Base-by-base conservation (phyloP, 2,797 vertebrate genomes). In the Squalus acanthias region DNA sequence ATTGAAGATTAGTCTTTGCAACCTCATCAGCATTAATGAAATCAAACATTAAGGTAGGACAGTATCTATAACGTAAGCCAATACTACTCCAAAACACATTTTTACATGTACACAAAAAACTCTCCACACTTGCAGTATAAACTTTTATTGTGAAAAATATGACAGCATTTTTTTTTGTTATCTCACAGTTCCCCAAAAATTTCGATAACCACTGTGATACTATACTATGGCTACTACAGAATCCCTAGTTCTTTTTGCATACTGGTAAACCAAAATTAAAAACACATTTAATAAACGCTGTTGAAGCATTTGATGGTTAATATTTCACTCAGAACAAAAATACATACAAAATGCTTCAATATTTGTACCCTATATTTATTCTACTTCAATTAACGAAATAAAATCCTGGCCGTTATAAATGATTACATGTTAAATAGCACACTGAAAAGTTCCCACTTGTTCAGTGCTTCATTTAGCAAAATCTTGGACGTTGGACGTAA, bases 101-200 rank as follows among this genome's bases (percentile, higher is more conserved):
- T 60, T 39, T 33, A 26, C 88, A 91, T 82, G 39, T 15, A 91
- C 10, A 88, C 4, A 88, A 94, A n/a, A 93, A 50, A 57, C 13
- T 88, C 50, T 57, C 33, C 20, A 67, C 67, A 95, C 67, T 95
- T 70, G 22, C 29, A 72, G 70, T 57, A 57, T 76, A 74, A 95
- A 74, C 53, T 57, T 95, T 57, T 95, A 95, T 74, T 72, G 70
- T 76, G 67, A 74, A 76, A 95, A 95, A 95, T 74, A 95, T 76
- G 46, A 57, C 79, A 85, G 20, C 69, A 91, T 91, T 57, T 69
- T 65, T 72, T 33, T 46, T 74, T n/a, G 63, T 76, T 46, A 95
- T 95, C 22, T 29, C 39, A 95, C 50, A 95, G 70, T 76, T 76
- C 1, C 94, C 26, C 17, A 33, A 13, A 26, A 74, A 74, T 57